Percentiles rank a stretch among this genome's conserved stretches.
phyloP scores from a whole-genome alignment of 2,888 invertebrate species.

The Drosophila tripunctata region DNA sequence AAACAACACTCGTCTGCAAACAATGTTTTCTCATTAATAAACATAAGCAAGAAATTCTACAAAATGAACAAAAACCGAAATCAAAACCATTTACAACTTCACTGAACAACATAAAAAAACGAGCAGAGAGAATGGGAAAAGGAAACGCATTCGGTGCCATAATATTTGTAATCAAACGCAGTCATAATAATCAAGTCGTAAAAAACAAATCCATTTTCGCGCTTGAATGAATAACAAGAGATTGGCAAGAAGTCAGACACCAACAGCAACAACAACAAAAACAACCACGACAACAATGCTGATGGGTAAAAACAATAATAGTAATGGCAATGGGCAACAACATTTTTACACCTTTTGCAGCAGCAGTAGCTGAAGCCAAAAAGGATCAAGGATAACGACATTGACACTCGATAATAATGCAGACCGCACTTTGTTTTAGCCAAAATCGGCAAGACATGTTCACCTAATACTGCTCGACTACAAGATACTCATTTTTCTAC shows the following conservation, averaged over 20 bases:
- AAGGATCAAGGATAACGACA: constrained; percentile 54
- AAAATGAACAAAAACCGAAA: constrained; percentile 31
- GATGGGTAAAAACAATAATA: constrained; percentile 71
- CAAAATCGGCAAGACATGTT: constrained; percentile 12
- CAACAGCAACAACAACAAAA: constrained; percentile 15
- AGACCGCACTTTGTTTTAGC: constrained; percentile 45
- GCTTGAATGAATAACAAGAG: constrained; percentile 70
- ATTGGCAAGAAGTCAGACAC: constrained; percentile 49
- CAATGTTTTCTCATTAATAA: constrained; percentile 71
- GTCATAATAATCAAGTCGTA: constrained; percentile 83
- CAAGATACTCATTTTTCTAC: neutral
- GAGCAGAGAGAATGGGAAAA: constrained; percentile 1
- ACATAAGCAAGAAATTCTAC: constrained; percentile 61
- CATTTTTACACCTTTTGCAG: constrained; percentile 73
- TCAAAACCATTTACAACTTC: constrained; percentile 64
- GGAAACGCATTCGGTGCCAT: constrained; percentile 39
- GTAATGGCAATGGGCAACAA: constrained; percentile 63
- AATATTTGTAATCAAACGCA: constrained; percentile 81
- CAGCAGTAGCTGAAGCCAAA: constrained; percentile 40
- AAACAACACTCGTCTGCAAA: constrained; percentile 34
- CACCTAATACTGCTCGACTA: neutral
- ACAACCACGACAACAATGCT: constrained; percentile 2
- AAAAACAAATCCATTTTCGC: constrained; percentile 82
- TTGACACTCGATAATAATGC: constrained; percentile 57
- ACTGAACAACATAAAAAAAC: constrained; percentile 51